Evolutionary conservation across 2,113 vertebrate genomes (phyloP).

Genomic region (Mus spicilegus): DNA sequence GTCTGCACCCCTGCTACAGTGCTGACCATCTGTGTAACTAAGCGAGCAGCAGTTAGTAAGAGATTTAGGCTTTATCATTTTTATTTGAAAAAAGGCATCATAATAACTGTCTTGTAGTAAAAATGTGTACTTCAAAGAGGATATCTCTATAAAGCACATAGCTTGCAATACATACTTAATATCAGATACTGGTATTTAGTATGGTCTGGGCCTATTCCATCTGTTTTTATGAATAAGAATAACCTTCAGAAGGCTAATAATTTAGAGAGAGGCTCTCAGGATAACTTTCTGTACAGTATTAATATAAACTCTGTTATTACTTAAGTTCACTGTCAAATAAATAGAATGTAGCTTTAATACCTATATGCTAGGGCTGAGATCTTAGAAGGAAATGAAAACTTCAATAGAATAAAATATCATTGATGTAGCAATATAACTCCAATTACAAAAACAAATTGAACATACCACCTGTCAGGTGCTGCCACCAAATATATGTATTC

Average conservation of each 20-base stretch:
- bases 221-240: constrained; percentile 16
- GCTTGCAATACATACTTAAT: not conserved
- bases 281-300: not conserved
- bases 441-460: not conserved
- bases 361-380: not conserved
- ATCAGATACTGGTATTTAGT: constrained; percentile 22
- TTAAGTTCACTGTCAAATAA: not conserved
- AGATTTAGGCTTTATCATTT: constrained; percentile 5
- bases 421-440: not conserved
- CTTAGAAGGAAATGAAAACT: not conserved
- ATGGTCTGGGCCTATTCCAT: not conserved
- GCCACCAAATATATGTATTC: not conserved
- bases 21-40: not conserved
- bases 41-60: not conserved
- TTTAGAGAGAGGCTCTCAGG: not conserved
- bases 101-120: not conserved
- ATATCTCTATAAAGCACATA: not conserved
- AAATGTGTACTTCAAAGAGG: constrained; percentile 1
- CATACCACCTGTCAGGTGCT: not conserved
- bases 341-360: not conserved
- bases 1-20: not conserved
- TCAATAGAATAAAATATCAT: not conserved
- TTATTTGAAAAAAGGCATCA: constrained; percentile 27
- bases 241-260: not conserved
- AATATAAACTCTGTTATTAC: not conserved